Evolutionary conservation across 2,797 vertebrate species (phyloP), one percentile per base, ranked within the genome.

Genomic region (Peromyscus attwateri): DNA sequence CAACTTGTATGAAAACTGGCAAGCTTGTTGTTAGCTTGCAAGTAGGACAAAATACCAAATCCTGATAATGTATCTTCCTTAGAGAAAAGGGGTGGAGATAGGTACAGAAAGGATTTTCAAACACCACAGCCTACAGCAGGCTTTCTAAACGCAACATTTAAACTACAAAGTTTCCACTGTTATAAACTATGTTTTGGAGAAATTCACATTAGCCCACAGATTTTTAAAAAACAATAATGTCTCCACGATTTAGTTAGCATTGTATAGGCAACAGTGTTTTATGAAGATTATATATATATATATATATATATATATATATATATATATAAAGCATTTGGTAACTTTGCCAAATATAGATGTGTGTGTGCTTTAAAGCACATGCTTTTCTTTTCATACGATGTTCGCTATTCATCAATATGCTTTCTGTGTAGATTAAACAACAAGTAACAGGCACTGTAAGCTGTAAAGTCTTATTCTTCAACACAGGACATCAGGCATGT

Each of bases 341-440:
- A 46, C 60, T 66, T 84, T 85, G 49, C 6, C 40, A 64, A 64
- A 21, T 84, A 64, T 34, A 21, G 8, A 9, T 43, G 0, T 64
- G 27, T 21, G 17, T 64, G 40, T 55, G 23, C 76, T 73, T 84
- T 76, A 88, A 95, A 55, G 81, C 19, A 84, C 7, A 37, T 34
- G 34, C 46, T 95, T 93, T 71, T 87, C 16, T 95, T 89, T 96
- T 77, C 8, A 92, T 49, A 92, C 95, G 73, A 70, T 90, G 21
- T 70, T 87, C 2, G 16, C 64, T 93, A 64, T 62, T 85, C 31
- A 31, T 62, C 89, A 49, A 76, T 84, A 80, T 68, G 16, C 43
- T 49, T 85, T 87, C n/a, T 75, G 79, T 94, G 21, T 62, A 52
- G n/a, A 82, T 3, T 77, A n/a, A 81, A 57, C 43, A 37, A 8